Percentiles rank a stretch among this genome's conserved stretches.
Conservation (phyloP, 2,797 vertebrate genomes). For the Chelmon rostratus region DNA sequence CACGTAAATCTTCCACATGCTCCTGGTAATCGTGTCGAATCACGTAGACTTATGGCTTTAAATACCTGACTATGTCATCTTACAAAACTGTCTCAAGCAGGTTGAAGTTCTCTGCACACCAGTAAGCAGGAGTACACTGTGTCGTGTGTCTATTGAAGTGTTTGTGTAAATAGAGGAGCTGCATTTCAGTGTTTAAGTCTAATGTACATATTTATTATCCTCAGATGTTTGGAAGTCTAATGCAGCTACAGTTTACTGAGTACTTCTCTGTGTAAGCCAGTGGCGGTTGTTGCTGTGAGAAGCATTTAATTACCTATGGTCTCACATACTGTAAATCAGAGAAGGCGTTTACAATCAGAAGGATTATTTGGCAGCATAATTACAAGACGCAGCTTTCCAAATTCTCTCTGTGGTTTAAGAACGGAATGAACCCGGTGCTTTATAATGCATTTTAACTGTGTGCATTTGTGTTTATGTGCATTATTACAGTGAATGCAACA, state of each 20-base stretch:
- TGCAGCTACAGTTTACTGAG: slow-evolving; percentile 40
- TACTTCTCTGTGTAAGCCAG: slow-evolving; percentile 42
- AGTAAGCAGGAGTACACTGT: background rate
- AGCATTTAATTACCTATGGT: slow-evolving; percentile 69
- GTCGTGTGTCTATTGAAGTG: background rate
- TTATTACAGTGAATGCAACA: slow-evolving; percentile 94
- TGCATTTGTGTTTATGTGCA: slow-evolving; percentile 31
- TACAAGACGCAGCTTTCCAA: slow-evolving; percentile 63
- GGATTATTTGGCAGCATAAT: slow-evolving; percentile 75
- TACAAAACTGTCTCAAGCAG: background rate
- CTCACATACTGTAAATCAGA: slow-evolving; percentile 68
- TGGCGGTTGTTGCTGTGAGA: slow-evolving; percentile 53
- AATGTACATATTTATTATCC: slow-evolving; percentile 12
- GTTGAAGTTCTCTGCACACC: background rate
- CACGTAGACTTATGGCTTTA: slow-evolving; percentile 44
- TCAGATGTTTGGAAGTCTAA: slow-evolving; percentile 24
- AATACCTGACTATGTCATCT: slow-evolving; percentile 54
- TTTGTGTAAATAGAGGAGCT: slow-evolving; percentile 18
- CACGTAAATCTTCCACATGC: slow-evolving; percentile 64
- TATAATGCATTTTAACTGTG: slow-evolving; percentile 30
- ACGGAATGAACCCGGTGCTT: slow-evolving; percentile 51
- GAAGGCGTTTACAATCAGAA: slow-evolving; percentile 64
- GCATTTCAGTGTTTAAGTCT: background rate
- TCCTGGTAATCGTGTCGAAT: slow-evolving; percentile 65
- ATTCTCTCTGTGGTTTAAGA: slow-evolving; percentile 59